Conservation (phyloP, 2,113 vertebrate species). For the Sylvilagus bachmani region DNA sequence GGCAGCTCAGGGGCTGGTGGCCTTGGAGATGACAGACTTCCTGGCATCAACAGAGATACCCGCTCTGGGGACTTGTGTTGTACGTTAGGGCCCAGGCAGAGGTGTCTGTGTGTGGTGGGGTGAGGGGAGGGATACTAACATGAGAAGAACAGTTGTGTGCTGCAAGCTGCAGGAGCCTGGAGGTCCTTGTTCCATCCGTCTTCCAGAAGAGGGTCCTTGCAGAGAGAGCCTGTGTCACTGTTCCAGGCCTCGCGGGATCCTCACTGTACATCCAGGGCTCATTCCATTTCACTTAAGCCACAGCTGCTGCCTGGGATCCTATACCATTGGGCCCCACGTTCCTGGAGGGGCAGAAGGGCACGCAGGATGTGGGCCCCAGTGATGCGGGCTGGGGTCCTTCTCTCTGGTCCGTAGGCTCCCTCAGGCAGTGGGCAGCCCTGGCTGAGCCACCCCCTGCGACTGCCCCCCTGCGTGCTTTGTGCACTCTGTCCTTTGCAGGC, state of each 20-base stretch:
- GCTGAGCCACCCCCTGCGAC: neutral
- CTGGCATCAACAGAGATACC: neutral
- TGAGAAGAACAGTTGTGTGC: neutral
- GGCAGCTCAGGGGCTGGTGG: neutral
- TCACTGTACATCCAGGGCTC: neutral
- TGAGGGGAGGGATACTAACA: neutral
- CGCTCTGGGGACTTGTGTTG: neutral
- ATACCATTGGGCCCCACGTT: rapidly evolving
- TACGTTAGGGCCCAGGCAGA: neutral
- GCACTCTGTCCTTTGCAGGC: neutral
- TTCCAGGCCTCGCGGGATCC: neutral
- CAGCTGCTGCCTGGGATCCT: neutral
- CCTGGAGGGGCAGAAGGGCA: rapidly evolving
- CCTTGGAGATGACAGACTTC: too few relatives aligned
- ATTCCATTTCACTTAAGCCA: neutral
- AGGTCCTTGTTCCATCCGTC: neutral
- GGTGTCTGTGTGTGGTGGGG: neutral
- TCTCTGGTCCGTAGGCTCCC: neutral
- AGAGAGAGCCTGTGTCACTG: neutral
- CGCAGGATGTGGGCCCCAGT: too few relatives aligned
- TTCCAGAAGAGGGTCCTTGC: neutral
- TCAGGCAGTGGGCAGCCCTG: neutral
- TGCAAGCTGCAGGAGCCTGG: neutral
- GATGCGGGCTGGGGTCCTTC: neutral
- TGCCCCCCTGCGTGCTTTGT: neutral